Evolutionary conservation across 2,113 vertebrate genomes (phyloP).

Genomic region (Propithecus coquereli): DNA sequence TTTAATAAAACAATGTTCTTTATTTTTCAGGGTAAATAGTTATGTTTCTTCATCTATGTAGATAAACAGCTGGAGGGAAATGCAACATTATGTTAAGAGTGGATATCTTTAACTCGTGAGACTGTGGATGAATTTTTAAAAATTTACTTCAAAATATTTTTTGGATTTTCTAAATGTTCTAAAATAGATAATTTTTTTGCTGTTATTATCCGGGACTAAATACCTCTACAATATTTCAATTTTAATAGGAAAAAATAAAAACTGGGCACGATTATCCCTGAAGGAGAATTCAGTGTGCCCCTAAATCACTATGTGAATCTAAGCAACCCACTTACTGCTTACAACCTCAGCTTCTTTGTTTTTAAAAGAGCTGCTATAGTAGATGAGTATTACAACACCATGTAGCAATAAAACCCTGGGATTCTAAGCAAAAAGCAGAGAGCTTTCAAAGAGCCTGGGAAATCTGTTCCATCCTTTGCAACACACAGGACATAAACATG

Average conservation of each 20-base stretch:
- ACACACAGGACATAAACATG: constrained; percentile 43
- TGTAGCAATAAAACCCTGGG: not conserved
- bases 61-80: not conserved
- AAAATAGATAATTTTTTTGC: not conserved
- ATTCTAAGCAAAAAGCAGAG: not conserved
- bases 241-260: not conserved
- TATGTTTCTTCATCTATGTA: not conserved
- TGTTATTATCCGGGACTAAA: not conserved
- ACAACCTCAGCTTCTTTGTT: not conserved
- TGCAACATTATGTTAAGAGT: not conserved
- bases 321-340: not conserved
- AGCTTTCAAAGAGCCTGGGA: constrained; percentile 39
- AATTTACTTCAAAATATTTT: not conserved
- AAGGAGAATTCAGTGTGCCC: not conserved
- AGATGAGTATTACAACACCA: not conserved
- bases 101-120: not conserved
- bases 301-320: not conserved
- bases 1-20: not conserved
- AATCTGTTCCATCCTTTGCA: constrained; percentile 19
- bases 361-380: not conserved
- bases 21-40: not conserved
- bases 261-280: not conserved
- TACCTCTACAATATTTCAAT: not conserved
- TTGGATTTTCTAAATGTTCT: not conserved
- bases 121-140: not conserved